Evolutionary conservation across 2,113 vertebrate genomes (phyloP), one percentile per base, ranked within the genome.

Genomic region (Morone chrysops): DNA sequence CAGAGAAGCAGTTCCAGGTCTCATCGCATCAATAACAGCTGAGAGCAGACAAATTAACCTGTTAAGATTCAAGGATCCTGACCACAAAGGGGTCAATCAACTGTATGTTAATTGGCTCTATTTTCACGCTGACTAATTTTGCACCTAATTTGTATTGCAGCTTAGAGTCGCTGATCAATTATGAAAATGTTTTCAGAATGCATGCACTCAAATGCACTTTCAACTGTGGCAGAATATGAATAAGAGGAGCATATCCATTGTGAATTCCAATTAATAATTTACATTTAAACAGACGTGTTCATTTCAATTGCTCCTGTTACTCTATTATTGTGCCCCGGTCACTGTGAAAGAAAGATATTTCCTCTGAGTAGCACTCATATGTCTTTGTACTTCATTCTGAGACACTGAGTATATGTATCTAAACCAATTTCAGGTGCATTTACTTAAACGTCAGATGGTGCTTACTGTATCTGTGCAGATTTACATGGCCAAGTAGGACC

Each of bases 21-120:
- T 50, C 48, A 53, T 59, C 57, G 79, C 78, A 83, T 92, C 90
- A 87, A 89, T 92, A 90, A 88, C 74, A 91, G 67, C 41, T 82
- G 72, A 83, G 82, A 73, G 83, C 81, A 84, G 87, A 89, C 83
- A 91, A 93, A 90, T 86, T 13, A 88, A 89, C 79, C 87, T 41
- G 70, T 85, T 83, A 76, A 67, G 73, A 85, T 73, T 74, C 59
- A 89, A 57, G 82, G 68, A 82, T 82, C 61, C 75, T 22, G 73
- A 88, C 78, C 84, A 81, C 70, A 72, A 65, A 75, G 43, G 54
- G 79, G 79, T 84, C 85, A 82, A 86, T 92, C 83, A 83, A 86
- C 85, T 79, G 60, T 17, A 43, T 77, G 67, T 65, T 90, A 89
- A 93, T 80, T 82, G 75, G 25, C 73, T 69, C 62, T 38, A 50